Evolutionary conservation across 92 coral and sea anemone species (phyloP).

Genomic region (Virgularia gustaviana): DNA sequence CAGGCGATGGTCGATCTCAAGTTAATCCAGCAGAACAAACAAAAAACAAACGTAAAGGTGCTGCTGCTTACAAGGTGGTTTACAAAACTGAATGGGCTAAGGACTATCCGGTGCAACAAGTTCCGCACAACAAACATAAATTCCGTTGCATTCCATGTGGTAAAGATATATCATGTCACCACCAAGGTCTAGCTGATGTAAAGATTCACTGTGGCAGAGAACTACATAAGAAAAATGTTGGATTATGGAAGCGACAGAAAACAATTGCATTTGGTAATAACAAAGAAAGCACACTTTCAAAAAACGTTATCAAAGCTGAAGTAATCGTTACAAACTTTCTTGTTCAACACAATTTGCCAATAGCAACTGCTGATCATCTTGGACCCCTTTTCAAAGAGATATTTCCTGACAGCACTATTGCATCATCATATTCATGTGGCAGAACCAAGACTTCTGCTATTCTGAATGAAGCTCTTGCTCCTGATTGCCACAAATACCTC

Average conservation of each 20-base stretch:
- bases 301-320: neutral
- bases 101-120: neutral
- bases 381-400: conserved; percentile 14
- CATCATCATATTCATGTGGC: conserved; percentile 32
- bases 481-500: conserved; percentile 24
- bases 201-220: conserved; percentile 1
- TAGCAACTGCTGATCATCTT: conserved; percentile 34
- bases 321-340: neutral
- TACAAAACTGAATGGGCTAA: conserved; percentile 17
- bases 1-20: neutral
- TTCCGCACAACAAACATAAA: conserved; percentile 6
- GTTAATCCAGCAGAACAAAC: neutral
- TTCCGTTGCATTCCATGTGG: conserved; percentile 23
- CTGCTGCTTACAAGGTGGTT: conserved; percentile 11
- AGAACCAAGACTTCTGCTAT: conserved; percentile 46
- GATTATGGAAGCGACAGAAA: neutral
- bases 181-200: conserved; percentile 22
- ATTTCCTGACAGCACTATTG: conserved; percentile 46
- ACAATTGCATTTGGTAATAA: neutral
- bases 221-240: neutral
- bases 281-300: neutral
- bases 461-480: conserved; percentile 26
- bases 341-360: conserved; percentile 5
- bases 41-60: neutral
- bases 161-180: conserved; percentile 12